Evolutionary conservation across 1,140 invertebrate species (phyloP).

Genomic region (Drosophila aff.): DNA sequence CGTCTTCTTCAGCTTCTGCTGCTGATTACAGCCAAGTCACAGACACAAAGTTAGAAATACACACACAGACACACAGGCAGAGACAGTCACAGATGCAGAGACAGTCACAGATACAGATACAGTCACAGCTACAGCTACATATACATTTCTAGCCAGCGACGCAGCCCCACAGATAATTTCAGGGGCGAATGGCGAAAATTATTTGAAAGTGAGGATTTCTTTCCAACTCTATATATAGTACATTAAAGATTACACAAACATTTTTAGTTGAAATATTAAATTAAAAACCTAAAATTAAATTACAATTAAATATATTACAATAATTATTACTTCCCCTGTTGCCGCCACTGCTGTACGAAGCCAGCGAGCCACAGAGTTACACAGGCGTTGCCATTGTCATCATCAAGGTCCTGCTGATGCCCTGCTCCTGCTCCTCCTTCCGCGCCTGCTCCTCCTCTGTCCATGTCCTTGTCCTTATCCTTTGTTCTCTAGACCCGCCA

Average conservation of each 20-base stretch:
- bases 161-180: slow-evolving; percentile 16
- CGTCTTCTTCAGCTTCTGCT: slow-evolving; percentile 22
- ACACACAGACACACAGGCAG: slow-evolving; percentile 15
- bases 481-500: slow-evolving; percentile 40
- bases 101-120: neutral
- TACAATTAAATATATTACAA: neutral
- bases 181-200: neutral
- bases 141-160: neutral
- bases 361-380: slow-evolving; percentile 40
- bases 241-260: neutral
- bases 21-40: slow-evolving; percentile 66
- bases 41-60: slow-evolving; percentile 26
- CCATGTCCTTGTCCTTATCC: slow-evolving; percentile 41
- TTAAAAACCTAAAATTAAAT: neutral
- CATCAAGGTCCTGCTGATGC: slow-evolving; percentile 30
- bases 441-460: no score
- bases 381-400: slow-evolving; percentile 39
- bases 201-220: neutral
- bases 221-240: no score
- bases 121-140: slow-evolving; percentile 9
- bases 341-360: slow-evolving; percentile 9
- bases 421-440: neutral
- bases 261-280: neutral
- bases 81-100: neutral
- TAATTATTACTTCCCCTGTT: neutral